Percentiles rank a stretch among this genome's conserved stretches.
Evolutionary conservation across 2,113 vertebrate genomes (phyloP).

Genomic region (Callionymus lyra): DNA sequence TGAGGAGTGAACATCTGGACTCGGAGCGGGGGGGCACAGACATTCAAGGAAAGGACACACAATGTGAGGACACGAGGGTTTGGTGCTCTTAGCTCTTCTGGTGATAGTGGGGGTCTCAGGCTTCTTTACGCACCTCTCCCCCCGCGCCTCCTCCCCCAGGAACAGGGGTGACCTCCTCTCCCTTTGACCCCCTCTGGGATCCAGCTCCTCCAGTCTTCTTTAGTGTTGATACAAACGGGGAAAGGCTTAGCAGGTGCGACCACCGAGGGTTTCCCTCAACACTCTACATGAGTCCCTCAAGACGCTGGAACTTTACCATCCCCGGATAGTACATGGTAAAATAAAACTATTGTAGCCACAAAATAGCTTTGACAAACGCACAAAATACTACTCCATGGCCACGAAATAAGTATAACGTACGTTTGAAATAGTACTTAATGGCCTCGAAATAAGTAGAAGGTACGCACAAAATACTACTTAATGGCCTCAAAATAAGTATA

Average conservation of each 20-base stretch:
- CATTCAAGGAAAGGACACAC: constrained; percentile 46
- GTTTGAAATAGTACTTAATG: too few relatives aligned
- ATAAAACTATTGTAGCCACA: too few relatives aligned
- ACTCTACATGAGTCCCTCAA: too few relatives aligned
- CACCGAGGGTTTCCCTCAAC: constrained; percentile 20
- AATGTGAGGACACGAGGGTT: constrained; percentile 43
- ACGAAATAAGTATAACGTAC: too few relatives aligned
- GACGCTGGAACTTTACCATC: too few relatives aligned
- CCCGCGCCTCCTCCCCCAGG: constrained; percentile 62
- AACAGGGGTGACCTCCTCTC: constrained; percentile 65
- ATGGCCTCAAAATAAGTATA: too few relatives aligned
- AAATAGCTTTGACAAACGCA: too few relatives aligned
- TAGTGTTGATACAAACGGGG: constrained; percentile 62
- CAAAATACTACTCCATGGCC: too few relatives aligned
- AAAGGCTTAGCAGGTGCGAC: constrained; percentile 52
- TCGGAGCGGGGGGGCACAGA: constrained; percentile 36
- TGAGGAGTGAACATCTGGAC: constrained; percentile 27
- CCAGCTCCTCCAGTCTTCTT: constrained; percentile 55
- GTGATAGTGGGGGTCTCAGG: constrained; percentile 43
- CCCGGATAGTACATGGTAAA: too few relatives aligned
- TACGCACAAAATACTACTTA: too few relatives aligned
- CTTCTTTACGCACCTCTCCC: constrained; percentile 68
- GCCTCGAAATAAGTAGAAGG: too few relatives aligned
- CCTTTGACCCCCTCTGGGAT: constrained; percentile 65
- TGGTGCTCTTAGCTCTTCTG: constrained; percentile 53